Percentiles rank a stretch among this genome's conserved stretches.
phyloP scores from a whole-genome alignment of 2,113 vertebrate genomes.

The Microcebus griseorufus region DNA sequence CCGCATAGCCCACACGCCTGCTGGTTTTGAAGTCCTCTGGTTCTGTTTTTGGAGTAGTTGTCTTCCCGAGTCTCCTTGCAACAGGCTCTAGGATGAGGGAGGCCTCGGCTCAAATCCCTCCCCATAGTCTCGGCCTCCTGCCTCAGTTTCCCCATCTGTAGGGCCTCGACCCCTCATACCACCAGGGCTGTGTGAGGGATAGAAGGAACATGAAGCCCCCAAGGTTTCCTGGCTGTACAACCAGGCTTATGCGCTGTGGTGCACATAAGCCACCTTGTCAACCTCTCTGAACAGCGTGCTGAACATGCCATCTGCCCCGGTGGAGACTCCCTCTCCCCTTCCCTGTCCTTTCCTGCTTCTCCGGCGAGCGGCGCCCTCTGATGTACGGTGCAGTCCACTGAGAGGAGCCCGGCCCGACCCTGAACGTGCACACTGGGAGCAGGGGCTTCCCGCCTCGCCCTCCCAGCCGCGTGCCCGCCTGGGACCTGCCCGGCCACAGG shows the following conservation, averaged over 20 bases:
- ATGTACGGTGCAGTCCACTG: fast-evolving
- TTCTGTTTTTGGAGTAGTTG: neutral
- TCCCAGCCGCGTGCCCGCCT: fast-evolving
- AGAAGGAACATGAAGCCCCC: fast-evolving
- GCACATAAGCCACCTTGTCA: fast-evolving
- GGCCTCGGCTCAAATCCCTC: neutral
- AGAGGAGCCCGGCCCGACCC: fast-evolving
- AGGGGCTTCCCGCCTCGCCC: fast-evolving
- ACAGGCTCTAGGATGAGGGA: neutral
- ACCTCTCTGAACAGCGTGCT: neutral
- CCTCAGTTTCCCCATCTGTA: neutral
- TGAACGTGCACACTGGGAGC: fast-evolving
- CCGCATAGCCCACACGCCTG: fast-evolving
- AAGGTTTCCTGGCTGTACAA: fast-evolving
- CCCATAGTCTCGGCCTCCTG: fast-evolving
- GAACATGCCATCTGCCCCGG: fast-evolving
- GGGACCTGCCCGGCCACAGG: no score
- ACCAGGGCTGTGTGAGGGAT: fast-evolving
- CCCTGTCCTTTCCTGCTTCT: neutral
- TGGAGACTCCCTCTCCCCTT: neutral
- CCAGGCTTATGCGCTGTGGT: no score
- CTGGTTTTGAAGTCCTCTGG: neutral
- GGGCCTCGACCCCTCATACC: fast-evolving
- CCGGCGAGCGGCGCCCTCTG: fast-evolving
- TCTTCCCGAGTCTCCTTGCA: neutral